Evolutionary conservation across 2,888 invertebrate species (phyloP), one percentile per base, ranked within the genome.

Genomic region (Neelides folsomi): DNA sequence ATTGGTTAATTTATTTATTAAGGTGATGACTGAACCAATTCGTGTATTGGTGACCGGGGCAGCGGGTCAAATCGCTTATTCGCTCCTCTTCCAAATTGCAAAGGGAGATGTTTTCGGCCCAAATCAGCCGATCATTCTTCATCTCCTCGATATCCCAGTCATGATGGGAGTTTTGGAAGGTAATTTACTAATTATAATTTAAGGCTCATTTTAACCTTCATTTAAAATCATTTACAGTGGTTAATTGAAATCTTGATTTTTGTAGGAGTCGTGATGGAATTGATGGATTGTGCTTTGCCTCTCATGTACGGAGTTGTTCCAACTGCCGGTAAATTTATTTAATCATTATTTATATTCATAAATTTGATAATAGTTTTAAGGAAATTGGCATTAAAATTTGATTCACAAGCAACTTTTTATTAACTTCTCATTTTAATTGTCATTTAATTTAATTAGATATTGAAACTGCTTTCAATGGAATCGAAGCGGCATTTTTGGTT

Each of bases 61-160:
- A 65, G 98, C 97, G 55, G 98, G 98, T 15, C 98, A 99, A 75
- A 99, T 98, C 65, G 95, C 93, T 55, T 98, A 98, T 72, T 95
- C 95, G 2, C 75, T 99, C 42, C 75, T 98, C 12, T 90, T 90
- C 69, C 87, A 92, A 74, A 79, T 98, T 63, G 90, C 90, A 12
- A 90, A 90, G 66, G 98, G 97, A 55, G 86, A 89, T 70, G 93
- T 95, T 0, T 97, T 97, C 71, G 97, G 97, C 34, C 76, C 77
- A 47, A 76, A 86, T 44, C 92, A 92, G 72, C 83, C 86, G 1
- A 76, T 98, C 19, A 82, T 81, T 68, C 77, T 98, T 44, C 85
- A 88, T 68, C 79, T 98, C 60, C 75, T 98, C 65, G 98, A 99
- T 74, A 95, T 99, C 67, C 82, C 86, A 52, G 85, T 84, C 15